Conservation (phyloP, 2,888 invertebrate species). For the Stomorhina lunata region DNA sequence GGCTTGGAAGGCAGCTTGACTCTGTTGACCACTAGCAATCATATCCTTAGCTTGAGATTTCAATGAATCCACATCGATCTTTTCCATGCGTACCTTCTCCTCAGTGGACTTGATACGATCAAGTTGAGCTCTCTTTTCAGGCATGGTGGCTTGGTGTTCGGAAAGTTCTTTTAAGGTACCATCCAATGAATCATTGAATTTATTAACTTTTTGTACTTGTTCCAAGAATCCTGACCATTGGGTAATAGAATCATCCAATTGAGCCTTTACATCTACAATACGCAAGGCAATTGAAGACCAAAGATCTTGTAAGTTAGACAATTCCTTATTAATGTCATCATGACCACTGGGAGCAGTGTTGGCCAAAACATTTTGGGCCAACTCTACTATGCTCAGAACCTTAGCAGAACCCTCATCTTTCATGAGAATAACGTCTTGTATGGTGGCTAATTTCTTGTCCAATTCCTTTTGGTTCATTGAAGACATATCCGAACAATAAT, state of each 20-base stretch:
- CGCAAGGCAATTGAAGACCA: conserved; percentile 93
- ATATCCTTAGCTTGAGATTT: conserved; percentile 92
- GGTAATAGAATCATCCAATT: conserved; percentile 92
- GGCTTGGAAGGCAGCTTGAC: conserved; percentile 90
- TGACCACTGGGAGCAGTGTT: conserved; percentile 95
- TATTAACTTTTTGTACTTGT: conserved; percentile 91
- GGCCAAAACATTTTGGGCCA: conserved; percentile 93
- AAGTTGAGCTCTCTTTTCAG: conserved; percentile 91
- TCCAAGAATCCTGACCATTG: conserved; percentile 95
- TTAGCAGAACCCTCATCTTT: conserved; percentile 96
- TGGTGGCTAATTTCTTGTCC: conserved; percentile 90
- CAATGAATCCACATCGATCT: conserved; percentile 92
- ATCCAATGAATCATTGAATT: conserved; percentile 89
- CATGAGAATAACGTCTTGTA: conserved; percentile 91
- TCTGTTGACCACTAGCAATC: conserved; percentile 91
- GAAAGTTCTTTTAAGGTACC: conserved; percentile 86
- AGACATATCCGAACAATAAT: conserved; percentile 91
- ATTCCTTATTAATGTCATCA: conserved; percentile 89
- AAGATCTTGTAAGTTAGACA: conserved; percentile 91
- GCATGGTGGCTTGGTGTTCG: conserved; percentile 89
- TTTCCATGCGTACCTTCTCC: conserved; percentile 93
- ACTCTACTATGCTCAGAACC: conserved; percentile 92
- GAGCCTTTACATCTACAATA: conserved; percentile 94
- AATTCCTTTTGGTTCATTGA: conserved; percentile 91
- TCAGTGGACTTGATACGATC: conserved; percentile 92